Conservation (phyloP, 2,797 vertebrate species). For the Euphonia xanthogaster region DNA sequence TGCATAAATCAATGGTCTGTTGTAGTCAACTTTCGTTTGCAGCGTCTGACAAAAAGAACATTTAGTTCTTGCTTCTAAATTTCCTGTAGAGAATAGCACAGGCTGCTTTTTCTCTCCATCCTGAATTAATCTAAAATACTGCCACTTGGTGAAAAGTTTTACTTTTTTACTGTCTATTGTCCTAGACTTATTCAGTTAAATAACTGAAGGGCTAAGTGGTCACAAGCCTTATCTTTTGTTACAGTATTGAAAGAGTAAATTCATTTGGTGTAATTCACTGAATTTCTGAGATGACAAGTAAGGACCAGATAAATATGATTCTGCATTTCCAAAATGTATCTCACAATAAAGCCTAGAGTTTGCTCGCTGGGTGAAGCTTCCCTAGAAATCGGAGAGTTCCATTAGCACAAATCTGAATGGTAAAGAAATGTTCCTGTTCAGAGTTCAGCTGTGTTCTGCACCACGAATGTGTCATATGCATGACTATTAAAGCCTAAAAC, state of each 20-base stretch:
- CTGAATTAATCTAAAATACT: not conserved
- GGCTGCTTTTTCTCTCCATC: not conserved
- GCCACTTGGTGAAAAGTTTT: not conserved
- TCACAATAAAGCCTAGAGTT: not conserved
- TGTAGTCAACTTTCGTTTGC: constrained; percentile 11
- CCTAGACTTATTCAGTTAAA: not conserved
- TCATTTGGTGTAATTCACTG: not conserved
- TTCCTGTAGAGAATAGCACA: not conserved
- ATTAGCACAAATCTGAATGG: not conserved
- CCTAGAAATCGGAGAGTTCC: not conserved
- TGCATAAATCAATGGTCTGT: constrained; percentile 45
- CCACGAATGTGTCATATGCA: not conserved
- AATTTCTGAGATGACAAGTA: not conserved
- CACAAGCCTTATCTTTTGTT: not conserved
- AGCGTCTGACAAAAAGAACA: constrained; percentile 26
- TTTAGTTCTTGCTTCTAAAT: constrained; percentile 20
- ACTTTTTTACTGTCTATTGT: not conserved
- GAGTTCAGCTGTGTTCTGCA: not conserved
- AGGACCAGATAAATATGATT: not conserved
- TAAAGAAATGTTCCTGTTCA: not conserved
- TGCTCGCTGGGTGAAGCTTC: not conserved
- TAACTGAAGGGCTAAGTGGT: not conserved
- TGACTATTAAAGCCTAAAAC: not conserved
- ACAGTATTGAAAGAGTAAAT: not conserved
- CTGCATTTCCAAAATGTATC: not conserved